These are phyloP conservation scores for Lemur catta DNA, from an alignment of 2,797 vertebrate genomes.

Conservation along the genomic window DNA sequence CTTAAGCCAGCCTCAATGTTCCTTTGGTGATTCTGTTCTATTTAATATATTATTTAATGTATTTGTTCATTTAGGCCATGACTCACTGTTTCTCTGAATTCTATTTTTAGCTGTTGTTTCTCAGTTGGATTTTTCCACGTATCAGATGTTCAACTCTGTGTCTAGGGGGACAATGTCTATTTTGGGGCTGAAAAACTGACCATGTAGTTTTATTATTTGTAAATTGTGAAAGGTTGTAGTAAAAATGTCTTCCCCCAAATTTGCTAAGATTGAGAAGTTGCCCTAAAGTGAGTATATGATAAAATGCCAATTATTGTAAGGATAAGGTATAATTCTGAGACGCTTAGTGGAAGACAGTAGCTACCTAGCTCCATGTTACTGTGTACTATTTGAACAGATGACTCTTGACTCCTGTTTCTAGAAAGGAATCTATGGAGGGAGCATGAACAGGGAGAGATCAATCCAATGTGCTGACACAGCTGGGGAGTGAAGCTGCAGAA, in stretches of 20 bases:
- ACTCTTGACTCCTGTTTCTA: background rate
- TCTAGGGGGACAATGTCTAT: slow-evolving; percentile 14
- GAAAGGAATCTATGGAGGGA: background rate
- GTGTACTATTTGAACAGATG: background rate
- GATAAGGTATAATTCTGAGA: background rate
- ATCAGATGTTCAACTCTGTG: slow-evolving; percentile 32
- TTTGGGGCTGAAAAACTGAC: slow-evolving; percentile 49
- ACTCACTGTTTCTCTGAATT: slow-evolving; percentile 71
- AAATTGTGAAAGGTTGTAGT: background rate
- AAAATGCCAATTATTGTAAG: background rate
- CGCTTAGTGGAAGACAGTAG: background rate
- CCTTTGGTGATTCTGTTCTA: background rate
- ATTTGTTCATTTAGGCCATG: slow-evolving; percentile 66
- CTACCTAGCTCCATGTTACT: background rate
- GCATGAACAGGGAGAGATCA: background rate
- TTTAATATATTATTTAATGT: slow-evolving; percentile 54
- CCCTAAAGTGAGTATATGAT: background rate
- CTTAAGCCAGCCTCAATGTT: background rate
- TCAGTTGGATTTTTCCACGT: slow-evolving; percentile 73
- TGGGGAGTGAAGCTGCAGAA: background rate
- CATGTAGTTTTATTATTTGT: background rate
- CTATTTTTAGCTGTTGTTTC: slow-evolving; percentile 72
- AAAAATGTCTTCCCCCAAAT: background rate
- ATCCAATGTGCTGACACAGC: no score
- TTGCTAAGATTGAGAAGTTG: background rate